Evolutionary conservation across 2,797 vertebrate species (phyloP).

Genomic region (Botia kubotai): DNA sequence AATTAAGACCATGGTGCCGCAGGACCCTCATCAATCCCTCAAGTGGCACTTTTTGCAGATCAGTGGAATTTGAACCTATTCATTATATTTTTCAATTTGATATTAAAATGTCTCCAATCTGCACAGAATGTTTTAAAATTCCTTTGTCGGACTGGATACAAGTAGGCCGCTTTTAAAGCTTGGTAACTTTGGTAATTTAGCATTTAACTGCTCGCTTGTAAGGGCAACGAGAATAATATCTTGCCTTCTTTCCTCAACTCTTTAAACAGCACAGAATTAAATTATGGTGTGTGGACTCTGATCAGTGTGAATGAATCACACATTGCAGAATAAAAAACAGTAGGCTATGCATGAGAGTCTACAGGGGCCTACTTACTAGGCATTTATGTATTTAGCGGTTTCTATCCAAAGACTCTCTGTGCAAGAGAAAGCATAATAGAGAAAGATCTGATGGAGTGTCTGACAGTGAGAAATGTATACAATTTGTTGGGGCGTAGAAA

Average conservation of each 20-base stretch:
- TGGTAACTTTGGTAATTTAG: too few relatives aligned
- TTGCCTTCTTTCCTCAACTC: too few relatives aligned
- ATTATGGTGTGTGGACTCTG: background rate
- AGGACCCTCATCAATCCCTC: background rate
- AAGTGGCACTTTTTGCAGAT: background rate
- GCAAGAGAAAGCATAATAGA: background rate
- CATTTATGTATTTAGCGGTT: background rate
- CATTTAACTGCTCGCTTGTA: too few relatives aligned
- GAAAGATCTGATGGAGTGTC: background rate
- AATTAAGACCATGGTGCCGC: background rate
- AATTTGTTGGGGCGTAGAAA: background rate
- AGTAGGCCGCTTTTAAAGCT: slow-evolving; percentile 1
- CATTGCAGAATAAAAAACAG: slow-evolving; percentile 4
- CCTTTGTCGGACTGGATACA: background rate
- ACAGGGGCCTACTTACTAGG: background rate
- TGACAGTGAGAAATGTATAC: background rate
- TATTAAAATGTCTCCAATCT: slow-evolving; percentile 9
- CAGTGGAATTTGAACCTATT: background rate
- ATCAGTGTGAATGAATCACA: background rate
- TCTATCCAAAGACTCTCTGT: background rate
- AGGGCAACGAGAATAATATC: too few relatives aligned
- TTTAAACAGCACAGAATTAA: background rate
- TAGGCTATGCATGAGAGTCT: background rate
- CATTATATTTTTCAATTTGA: background rate
- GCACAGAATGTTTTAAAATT: background rate